phyloP scores from a whole-genome alignment of 2,888 invertebrate species.

The Galerucella calmariensis region DNA sequence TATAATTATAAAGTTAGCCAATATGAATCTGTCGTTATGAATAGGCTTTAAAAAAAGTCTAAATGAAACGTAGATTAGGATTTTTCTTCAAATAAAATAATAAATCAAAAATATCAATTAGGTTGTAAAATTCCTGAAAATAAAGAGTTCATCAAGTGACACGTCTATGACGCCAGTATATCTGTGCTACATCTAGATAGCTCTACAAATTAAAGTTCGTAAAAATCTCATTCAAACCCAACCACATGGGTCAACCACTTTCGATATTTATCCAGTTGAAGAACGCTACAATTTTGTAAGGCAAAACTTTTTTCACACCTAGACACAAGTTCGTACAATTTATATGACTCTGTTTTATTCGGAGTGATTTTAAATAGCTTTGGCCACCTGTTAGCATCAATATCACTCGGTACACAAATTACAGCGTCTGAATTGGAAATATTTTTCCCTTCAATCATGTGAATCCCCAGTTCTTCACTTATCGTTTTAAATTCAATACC shows the following conservation, averaged over 20 bases:
- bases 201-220: not conserved
- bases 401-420: slow-evolving; percentile 37
- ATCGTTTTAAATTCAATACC: slow-evolving; percentile 57
- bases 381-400: slow-evolving; percentile 40
- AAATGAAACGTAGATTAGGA: too few relatives aligned
- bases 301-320: slow-evolving; percentile 67
- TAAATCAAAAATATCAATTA: too few relatives aligned
- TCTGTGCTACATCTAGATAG: slow-evolving; percentile 12
- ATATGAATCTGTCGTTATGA: too few relatives aligned
- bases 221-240: slow-evolving; percentile 58
- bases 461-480: slow-evolving; percentile 30
- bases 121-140: too few relatives aligned
- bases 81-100: too few relatives aligned
- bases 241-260: slow-evolving; percentile 69
- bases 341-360: slow-evolving; percentile 65
- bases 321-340: slow-evolving; percentile 66
- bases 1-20: too few relatives aligned
- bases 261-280: slow-evolving; percentile 67
- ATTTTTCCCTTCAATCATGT: slow-evolving; percentile 47
- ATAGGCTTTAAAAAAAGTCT: too few relatives aligned
- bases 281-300: slow-evolving; percentile 60
- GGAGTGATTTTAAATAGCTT: slow-evolving; percentile 56
- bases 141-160: too few relatives aligned
- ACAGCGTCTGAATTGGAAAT: slow-evolving; percentile 40
- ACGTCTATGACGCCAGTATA: not conserved